Percentiles rank a stretch among this genome's conserved stretches.
Conservation (phyloP, 2,888 invertebrate species). For the Leptothorax acervorum region DNA sequence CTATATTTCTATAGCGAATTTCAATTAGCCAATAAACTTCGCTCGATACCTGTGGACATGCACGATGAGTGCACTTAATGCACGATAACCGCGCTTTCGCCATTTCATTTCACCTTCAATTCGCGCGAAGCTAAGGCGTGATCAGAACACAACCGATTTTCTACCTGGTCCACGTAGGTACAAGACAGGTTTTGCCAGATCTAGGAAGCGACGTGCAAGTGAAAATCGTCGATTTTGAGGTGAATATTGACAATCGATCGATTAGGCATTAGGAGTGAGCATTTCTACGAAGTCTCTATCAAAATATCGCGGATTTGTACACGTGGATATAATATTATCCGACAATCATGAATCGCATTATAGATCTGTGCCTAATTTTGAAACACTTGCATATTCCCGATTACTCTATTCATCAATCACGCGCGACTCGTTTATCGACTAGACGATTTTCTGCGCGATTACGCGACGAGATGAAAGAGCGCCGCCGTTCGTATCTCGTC, state of each 20-base stretch:
- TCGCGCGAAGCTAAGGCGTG: conserved; percentile 59
- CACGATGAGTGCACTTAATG: conserved; percentile 39
- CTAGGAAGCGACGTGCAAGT: conserved; percentile 51
- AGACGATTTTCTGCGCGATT: conserved; percentile 10
- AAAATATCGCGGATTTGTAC: no score
- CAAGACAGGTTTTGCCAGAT: conserved; percentile 57
- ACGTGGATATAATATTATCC: not conserved
- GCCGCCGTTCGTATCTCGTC: conserved; percentile 15
- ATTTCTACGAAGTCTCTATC: not conserved
- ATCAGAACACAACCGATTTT: conserved; percentile 26
- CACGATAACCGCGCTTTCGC: conserved; percentile 63
- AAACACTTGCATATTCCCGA: not conserved
- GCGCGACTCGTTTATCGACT: conserved; percentile 20
- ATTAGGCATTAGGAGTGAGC: conserved; percentile 37
- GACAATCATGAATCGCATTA: not conserved
- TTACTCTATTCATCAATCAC: not conserved
- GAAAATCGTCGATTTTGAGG: conserved; percentile 62
- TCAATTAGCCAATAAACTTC: conserved; percentile 46
- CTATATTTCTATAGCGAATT: conserved; percentile 61
- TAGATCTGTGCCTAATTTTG: not conserved
- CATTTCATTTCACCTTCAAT: conserved; percentile 70
- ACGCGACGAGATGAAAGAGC: conserved; percentile 37
- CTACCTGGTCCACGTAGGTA: not conserved
- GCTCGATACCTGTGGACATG: conserved; percentile 36
- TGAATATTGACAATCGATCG: conserved; percentile 52